These are phyloP conservation scores for Homarus americanus DNA, from an alignment of 1,140 invertebrate species.

Conservation along the genomic window DNA sequence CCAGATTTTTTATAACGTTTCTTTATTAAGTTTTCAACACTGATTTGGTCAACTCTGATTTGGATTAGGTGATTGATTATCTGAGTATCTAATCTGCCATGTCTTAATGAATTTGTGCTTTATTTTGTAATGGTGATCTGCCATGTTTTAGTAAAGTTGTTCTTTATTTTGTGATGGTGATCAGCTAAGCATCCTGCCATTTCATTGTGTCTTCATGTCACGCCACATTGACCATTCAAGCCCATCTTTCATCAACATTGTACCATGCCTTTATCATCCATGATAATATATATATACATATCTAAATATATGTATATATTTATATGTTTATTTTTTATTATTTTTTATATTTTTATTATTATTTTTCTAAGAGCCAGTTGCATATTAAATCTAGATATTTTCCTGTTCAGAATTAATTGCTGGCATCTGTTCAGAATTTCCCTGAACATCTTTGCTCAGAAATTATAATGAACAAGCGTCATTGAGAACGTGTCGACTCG, in stretches of 20 bases:
- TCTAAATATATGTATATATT: no score
- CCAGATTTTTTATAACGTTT: not conserved
- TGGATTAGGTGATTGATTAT: no score
- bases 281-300: not conserved
- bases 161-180: slow-evolving; percentile 36
- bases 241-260: not conserved
- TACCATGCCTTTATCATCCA: not conserved
- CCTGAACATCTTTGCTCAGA: not conserved
- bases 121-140: not conserved
- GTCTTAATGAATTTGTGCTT: not conserved
- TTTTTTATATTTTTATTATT: no score
- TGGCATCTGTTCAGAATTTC: not conserved
- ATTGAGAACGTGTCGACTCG: not conserved
- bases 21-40: no score
- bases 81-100: not conserved
- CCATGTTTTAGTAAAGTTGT: not conserved
- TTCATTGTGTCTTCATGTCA: not conserved
- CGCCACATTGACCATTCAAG: slow-evolving; percentile 11
- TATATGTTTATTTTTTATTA: no score
- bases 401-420: not conserved
- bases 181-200: slow-evolving; percentile 45
- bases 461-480: not conserved
- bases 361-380: no score
- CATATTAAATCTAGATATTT: not conserved
- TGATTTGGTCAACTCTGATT: no score